These are phyloP conservation scores for Diuraphis noxia DNA, from an alignment of 1,140 invertebrate genomes.

Conservation along the genomic window DNA sequence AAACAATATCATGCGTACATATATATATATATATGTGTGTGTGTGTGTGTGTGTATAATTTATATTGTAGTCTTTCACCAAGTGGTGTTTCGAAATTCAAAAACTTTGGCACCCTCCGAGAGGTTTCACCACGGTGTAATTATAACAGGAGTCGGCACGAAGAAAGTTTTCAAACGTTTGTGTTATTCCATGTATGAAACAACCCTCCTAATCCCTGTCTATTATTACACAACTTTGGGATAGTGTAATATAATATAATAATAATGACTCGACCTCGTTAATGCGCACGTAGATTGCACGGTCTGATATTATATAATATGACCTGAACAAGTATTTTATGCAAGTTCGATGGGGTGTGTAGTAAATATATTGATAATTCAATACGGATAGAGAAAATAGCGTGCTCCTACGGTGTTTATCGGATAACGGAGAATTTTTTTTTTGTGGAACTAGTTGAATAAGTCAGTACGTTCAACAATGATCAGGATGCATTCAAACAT, in stretches of 20 bases:
- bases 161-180: constrained; percentile 27
- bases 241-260: not conserved
- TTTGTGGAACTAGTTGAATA: not conserved
- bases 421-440: not conserved
- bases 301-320: not conserved
- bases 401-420: not conserved
- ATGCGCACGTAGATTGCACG: not conserved
- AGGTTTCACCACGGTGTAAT: not conserved
- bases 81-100: not conserved
- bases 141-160: not conserved
- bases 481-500: not conserved
- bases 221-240: constrained; percentile 8
- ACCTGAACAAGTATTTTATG: not conserved
- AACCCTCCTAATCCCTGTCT: not conserved
- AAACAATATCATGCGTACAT: not conserved
- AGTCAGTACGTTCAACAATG: not conserved
- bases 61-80: not conserved
- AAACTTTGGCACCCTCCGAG: not conserved
- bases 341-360: not conserved
- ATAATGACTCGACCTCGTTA: not conserved
- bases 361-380: not conserved
- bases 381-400: not conserved
- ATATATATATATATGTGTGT: too few species aligned
- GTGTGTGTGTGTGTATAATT: too few species aligned
- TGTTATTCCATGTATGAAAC: not conserved